phyloP scores from a whole-genome alignment of 2,113 vertebrate species.

The Probosciger aterrimus region DNA sequence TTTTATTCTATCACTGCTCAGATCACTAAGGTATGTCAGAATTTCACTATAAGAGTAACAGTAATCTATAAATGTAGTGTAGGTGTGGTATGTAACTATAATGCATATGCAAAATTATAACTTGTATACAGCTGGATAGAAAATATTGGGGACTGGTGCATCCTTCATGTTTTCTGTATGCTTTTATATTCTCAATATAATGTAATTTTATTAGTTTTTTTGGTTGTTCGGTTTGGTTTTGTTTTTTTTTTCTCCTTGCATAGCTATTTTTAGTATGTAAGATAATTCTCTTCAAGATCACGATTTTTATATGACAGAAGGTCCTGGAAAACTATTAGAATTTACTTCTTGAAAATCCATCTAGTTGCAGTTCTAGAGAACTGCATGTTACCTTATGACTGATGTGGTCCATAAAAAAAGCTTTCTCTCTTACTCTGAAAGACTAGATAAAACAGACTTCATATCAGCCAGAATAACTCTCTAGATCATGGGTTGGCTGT shows the following conservation, averaged over 20 bases:
- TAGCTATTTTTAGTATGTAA: background rate
- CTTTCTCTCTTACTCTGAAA: background rate
- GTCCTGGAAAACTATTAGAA: background rate
- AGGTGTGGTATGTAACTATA: background rate
- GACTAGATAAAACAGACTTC: background rate
- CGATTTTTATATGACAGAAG: background rate
- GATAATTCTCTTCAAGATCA: background rate
- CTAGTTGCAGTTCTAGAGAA: background rate
- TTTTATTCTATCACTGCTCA: background rate
- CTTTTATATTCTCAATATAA: background rate
- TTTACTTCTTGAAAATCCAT: background rate
- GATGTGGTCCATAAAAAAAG: background rate
- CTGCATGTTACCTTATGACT: background rate
- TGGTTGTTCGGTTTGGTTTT: too few relatives aligned
- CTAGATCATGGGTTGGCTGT: background rate
- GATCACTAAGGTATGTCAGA: background rate
- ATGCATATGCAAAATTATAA: background rate
- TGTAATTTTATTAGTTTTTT: background rate
- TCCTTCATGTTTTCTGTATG: background rate
- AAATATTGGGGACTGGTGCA: background rate
- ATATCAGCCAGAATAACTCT: background rate
- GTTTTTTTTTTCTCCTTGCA: background rate
- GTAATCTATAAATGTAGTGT: background rate
- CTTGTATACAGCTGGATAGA: background rate
- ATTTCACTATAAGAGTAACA: background rate